These are phyloP conservation scores for Sesamia nonagrioides DNA, from an alignment of 1,140 invertebrate species.

Conservation along the genomic window DNA sequence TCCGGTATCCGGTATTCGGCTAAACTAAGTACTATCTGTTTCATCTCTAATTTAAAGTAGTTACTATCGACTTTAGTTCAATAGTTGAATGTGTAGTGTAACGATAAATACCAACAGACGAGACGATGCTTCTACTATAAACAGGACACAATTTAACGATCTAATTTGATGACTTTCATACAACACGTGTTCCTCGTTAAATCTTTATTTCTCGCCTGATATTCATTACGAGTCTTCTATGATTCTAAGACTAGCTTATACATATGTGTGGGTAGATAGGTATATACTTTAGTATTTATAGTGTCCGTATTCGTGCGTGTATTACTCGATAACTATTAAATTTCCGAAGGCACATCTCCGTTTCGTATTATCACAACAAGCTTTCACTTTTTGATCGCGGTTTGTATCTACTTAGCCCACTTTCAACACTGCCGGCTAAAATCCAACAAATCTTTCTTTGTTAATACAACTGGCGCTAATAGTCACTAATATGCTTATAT, in stretches of 20 bases:
- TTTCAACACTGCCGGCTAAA: background rate
- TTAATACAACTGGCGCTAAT: slow-evolving; percentile 59
- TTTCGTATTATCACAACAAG: background rate
- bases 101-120: background rate
- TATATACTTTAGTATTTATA: background rate
- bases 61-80: background rate
- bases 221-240: slow-evolving; percentile 4
- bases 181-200: slow-evolving; percentile 47
- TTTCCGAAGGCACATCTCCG: slow-evolving; percentile 20
- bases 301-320: background rate
- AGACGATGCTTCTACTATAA: slow-evolving; percentile 22
- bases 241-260: background rate
- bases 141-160: slow-evolving; percentile 48
- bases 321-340: slow-evolving; percentile 8
- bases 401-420: slow-evolving; percentile 44
- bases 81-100: background rate
- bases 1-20: too few relatives aligned
- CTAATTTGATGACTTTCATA: slow-evolving; percentile 27
- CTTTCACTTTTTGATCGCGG: slow-evolving; percentile 47
- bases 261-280: background rate
- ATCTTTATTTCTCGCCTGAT: slow-evolving; percentile 36
- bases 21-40: too few relatives aligned
- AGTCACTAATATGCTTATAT: slow-evolving; percentile 62
- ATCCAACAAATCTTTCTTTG: slow-evolving; percentile 54
- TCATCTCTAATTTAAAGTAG: too few relatives aligned